Conservation (phyloP, 2,113 vertebrate species). For the Prolemur simus region DNA sequence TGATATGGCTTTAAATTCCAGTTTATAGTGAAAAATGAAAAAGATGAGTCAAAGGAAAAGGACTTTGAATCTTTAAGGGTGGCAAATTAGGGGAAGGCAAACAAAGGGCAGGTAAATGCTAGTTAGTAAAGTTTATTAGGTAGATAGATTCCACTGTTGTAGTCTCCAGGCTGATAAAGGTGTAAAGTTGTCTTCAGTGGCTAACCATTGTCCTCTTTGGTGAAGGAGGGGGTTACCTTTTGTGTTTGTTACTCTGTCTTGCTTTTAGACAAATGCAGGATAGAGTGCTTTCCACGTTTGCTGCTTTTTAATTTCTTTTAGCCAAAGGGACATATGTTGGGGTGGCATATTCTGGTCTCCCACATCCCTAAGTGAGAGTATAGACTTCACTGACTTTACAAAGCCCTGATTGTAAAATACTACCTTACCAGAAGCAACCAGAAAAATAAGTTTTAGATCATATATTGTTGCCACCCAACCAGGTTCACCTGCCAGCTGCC, state of each 20-base stretch:
- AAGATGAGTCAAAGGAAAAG: background rate
- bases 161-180: background rate
- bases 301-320: background rate
- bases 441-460: slow-evolving; percentile 29
- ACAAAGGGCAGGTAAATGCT: background rate
- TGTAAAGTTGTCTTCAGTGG: background rate
- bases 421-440: slow-evolving; percentile 51
- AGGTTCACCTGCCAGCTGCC: no score
- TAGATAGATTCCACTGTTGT: background rate
- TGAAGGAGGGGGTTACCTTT: background rate
- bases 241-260: background rate
- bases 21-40: background rate
- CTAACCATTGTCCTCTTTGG: background rate
- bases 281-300: background rate
- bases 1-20: background rate
- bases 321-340: background rate
- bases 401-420: slow-evolving; percentile 47
- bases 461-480: background rate
- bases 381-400: slow-evolving; percentile 64
- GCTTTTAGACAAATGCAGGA: background rate
- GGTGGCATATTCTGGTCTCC: background rate
- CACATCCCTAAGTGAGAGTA: background rate
- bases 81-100: background rate
- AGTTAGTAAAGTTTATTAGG: background rate
- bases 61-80: background rate